Base-by-base conservation (phyloP, 1,140 invertebrate genomes). In the Drosophila kanapiae region DNA sequence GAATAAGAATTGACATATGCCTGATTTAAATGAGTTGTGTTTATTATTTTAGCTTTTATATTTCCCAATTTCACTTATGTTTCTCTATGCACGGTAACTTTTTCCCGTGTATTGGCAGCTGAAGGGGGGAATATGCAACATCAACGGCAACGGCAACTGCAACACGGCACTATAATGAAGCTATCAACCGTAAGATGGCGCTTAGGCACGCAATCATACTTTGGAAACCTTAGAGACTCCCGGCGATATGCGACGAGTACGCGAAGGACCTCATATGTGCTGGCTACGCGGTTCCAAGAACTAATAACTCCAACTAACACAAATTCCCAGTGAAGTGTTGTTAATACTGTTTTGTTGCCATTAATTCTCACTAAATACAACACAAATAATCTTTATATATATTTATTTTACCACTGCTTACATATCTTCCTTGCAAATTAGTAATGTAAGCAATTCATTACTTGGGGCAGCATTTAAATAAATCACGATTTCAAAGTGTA, bases 121-220 rank as follows among this genome's bases (percentile, higher is more conserved):
- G 31, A 48, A 35, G 53, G 33, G 53, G 67, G 43, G 33, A 59
- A 59, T 71, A 40, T 71, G 67, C 48, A 79, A 69, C 70, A 62
- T 48, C 43, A 68, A 78, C 62, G 49, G 47, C 29, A 63, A 54
- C 56, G 48, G 53, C 59, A 70, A 67, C 59, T 59, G 47, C 78
- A 78, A 81, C 78, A 87, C 84, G 67, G 84, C 70, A 83, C 84
- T 80, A 75, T 87, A 87, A 87, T 87, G 84, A 87, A 87, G 84
- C 84, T 88, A 88, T 88, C 84, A 88, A 88, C 77, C 80, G 77
- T 88, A 88, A 88, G 84, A 88, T 75, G 84, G 84, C 84, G 84
- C 84, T 88, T 88, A 88, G 84, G 84, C 84, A 88, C 84, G 84
- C 84, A 88, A 88, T 88, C 84, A 88, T 88, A 80, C 78, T 80